Conservation (phyloP, 1,140 invertebrate genomes). For the Trichonephila inaurata region DNA sequence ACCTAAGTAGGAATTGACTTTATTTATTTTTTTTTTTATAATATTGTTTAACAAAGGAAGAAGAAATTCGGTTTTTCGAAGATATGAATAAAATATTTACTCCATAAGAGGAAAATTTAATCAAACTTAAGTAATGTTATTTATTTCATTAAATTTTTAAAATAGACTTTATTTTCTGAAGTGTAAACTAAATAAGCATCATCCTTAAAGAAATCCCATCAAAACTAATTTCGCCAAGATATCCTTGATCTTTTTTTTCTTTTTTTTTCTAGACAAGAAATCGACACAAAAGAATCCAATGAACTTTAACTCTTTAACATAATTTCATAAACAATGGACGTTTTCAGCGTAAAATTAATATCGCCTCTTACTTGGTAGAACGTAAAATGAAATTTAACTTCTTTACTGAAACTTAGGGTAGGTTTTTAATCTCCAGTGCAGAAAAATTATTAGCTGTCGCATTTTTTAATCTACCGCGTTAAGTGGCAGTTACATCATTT, state of each 20-base stretch:
- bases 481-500: constrained; percentile 39
- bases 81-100: no score
- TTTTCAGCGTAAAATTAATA: constrained; percentile 36
- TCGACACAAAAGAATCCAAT: constrained; percentile 29
- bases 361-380: background rate
- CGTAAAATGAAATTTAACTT: constrained; percentile 44
- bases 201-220: background rate
- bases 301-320: constrained; percentile 26
- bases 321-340: constrained; percentile 27
- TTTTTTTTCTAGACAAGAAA: background rate
- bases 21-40: no score
- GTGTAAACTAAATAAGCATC: background rate
- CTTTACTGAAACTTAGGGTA: background rate
- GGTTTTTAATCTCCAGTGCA: constrained; percentile 18
- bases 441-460: constrained; percentile 38
- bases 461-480: constrained; percentile 47
- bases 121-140: no score
- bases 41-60: no score
- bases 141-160: no score
- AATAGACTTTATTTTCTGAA: background rate
- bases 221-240: background rate
- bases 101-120: no score
- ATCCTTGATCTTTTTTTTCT: background rate
- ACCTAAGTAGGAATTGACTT: no score
- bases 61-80: no score